Percentiles rank a stretch among this genome's conserved stretches.
These are phyloP conservation scores for Periphyllus acericola DNA, from an alignment of 2,888 invertebrate genomes.

Conservation along the genomic window DNA sequence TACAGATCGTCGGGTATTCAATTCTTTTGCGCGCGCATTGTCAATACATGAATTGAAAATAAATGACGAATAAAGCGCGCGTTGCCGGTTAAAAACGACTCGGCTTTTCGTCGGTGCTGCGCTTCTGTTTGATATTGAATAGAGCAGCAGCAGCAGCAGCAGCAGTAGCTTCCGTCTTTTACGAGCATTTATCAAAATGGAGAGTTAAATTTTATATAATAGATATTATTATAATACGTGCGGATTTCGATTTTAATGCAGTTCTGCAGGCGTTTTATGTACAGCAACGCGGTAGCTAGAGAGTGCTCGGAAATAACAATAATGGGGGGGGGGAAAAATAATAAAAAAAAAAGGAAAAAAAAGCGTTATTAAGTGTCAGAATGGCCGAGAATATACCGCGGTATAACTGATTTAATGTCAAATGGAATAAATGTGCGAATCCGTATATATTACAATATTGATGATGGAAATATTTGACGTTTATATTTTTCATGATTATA, in stretches of 20 bases:
- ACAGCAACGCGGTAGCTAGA: not conserved
- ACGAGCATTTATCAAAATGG: constrained; percentile 37
- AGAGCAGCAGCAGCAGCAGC: too few species aligned
- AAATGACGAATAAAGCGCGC: constrained; percentile 19
- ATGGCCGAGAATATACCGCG: not conserved
- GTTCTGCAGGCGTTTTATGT: constrained; percentile 5
- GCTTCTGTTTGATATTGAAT: constrained; percentile 45
- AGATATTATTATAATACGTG: not conserved
- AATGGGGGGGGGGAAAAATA: too few species aligned
- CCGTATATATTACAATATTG: not conserved
- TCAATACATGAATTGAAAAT: constrained; percentile 37
- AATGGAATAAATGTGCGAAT: not conserved
- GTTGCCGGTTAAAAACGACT: constrained; percentile 6
- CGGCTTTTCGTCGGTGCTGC: not conserved
- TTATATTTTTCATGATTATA: too few species aligned
- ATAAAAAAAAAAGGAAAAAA: too few species aligned
- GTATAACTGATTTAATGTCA: not conserved
- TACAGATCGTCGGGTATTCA: constrained; percentile 29
- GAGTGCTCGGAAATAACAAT: not conserved
- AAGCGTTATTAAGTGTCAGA: not conserved
- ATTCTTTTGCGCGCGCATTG: not conserved
- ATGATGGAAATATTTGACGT: not conserved
- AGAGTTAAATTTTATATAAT: constrained; percentile 21
- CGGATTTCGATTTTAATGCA: constrained; percentile 29
- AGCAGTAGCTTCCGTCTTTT: constrained; percentile 32